Evolutionary conservation across 2,113 vertebrate species (phyloP).

Genomic region (Manacus vitellinus): DNA sequence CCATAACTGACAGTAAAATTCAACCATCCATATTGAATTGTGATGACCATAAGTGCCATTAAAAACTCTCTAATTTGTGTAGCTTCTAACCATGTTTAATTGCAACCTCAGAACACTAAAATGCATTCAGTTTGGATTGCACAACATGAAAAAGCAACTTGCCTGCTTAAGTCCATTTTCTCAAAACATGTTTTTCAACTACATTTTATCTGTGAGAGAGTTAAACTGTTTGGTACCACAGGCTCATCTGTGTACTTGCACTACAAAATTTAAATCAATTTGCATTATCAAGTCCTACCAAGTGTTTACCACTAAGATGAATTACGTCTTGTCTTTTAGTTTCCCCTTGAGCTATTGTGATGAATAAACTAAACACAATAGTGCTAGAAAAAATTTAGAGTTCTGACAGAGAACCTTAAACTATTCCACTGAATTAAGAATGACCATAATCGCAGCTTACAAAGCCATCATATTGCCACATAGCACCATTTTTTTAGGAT

Average conservation of each 20-base stretch:
- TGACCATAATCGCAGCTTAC: not conserved
- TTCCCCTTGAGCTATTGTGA: constrained; percentile 19
- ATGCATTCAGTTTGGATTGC: not conserved
- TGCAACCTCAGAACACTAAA: constrained; percentile 43
- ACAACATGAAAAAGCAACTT: not conserved
- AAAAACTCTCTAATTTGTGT: constrained; percentile 56
- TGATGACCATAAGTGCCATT: constrained; percentile 51
- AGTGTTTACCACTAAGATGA: constrained; percentile 43
- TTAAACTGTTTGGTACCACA: constrained; percentile 20
- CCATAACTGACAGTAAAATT: constrained; percentile 54
- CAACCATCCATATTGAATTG: constrained; percentile 56
- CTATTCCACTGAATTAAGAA: not conserved
- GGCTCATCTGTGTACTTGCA: constrained; percentile 48
- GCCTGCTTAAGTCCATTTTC: constrained; percentile 46
- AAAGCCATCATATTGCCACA: not conserved
- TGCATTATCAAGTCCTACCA: constrained; percentile 59
- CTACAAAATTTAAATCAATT: constrained; percentile 58
- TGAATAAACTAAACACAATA: constrained; percentile 8
- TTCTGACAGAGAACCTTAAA: not conserved
- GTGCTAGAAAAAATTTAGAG: not conserved
- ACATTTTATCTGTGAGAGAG: constrained; percentile 12
- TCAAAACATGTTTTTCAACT: constrained; percentile 11
- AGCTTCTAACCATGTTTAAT: constrained; percentile 58
- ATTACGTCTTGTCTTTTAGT: not conserved
- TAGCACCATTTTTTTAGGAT: not conserved